Conservation (phyloP, 30 jellyfish, hydroid and myxozoan species). For the Cassiopea xamachana region DNA sequence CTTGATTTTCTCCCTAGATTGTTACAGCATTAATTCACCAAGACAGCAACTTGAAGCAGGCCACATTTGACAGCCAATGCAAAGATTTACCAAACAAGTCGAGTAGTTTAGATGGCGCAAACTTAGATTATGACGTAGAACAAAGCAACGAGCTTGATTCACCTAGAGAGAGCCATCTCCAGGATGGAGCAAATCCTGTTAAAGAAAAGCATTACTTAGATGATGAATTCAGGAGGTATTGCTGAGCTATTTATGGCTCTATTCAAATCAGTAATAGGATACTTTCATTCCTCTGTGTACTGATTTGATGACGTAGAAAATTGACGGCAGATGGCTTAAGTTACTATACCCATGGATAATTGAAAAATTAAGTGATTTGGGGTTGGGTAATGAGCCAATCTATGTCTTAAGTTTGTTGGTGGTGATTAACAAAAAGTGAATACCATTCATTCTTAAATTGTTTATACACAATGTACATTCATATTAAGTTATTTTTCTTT, state of each 20-base stretch:
- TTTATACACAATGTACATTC: no score
- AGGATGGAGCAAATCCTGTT: conserved; percentile 6
- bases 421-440: no score
- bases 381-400: no score
- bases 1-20: neutral
- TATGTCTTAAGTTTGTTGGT: no score
- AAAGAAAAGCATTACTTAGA: conserved; percentile 29
- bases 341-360: no score
- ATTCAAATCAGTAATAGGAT: neutral
- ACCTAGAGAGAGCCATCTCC: conserved; percentile 16
- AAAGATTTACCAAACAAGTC: conserved; percentile 33
- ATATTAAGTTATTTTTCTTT: neutral
- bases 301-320: neutral
- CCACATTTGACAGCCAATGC: conserved; percentile 6
- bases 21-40: conserved; percentile 39
- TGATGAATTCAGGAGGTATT: conserved; percentile 19
- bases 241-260: neutral
- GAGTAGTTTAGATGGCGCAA: conserved; percentile 33
- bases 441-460: no score
- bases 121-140: conserved; percentile 47
- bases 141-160: conserved; percentile 19
- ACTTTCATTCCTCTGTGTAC: neutral
- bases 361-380: neutral
- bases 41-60: conserved; percentile 1
- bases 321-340: neutral